Base-by-base conservation (phyloP, 2,888 invertebrate genomes). In the Eristalis intricaria region DNA sequence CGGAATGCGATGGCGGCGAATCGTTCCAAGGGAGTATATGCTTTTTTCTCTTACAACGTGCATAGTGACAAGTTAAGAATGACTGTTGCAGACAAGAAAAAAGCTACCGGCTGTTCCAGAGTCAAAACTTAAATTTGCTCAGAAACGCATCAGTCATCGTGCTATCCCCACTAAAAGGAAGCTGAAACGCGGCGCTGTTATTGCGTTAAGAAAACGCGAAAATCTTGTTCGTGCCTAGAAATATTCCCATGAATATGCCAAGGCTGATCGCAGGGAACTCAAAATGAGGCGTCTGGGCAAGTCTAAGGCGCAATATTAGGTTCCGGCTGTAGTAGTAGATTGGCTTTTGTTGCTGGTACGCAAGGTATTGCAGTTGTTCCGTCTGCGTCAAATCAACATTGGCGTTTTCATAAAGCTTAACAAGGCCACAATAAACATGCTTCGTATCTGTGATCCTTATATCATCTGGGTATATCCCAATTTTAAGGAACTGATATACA, bases 361-460 rank as follows among this genome's bases (percentile, higher is more conserved):
- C 85, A 99, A 99, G 94, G 98, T 99, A 13, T 95, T 99, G 89
- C 98, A 99, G 93, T 94, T 99, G 90, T 98, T 99, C 95, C 96
- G 99, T 91, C 94, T 99, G 92, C 96, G 97, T 75, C 99, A 99
- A 94, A 99, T 99, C 94, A 99, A 99, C 96, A 99, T 99, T 93
- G 99, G 99, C 80, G 97, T 99, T 64, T 99, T 99, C 93, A 95
- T 99, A 70, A 97, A 97, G 91, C 94, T 99, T 90, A 99, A 99
- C 95, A 99, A 99, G 93, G 99, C 99, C 5, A 99, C 99, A 19
- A 95, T 99, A 89, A 98, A 99, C 94, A 99, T 99, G 99, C 94
- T 99, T 91, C 96, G 99, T 92, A 99, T 99, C 90, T 97, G 98
- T 82, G 99, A 99, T 93, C 99, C 99, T 15, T 99, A 99, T 94